Base-by-base conservation (phyloP, 2,797 vertebrate species). In the Cyprinodon diabolis region DNA sequence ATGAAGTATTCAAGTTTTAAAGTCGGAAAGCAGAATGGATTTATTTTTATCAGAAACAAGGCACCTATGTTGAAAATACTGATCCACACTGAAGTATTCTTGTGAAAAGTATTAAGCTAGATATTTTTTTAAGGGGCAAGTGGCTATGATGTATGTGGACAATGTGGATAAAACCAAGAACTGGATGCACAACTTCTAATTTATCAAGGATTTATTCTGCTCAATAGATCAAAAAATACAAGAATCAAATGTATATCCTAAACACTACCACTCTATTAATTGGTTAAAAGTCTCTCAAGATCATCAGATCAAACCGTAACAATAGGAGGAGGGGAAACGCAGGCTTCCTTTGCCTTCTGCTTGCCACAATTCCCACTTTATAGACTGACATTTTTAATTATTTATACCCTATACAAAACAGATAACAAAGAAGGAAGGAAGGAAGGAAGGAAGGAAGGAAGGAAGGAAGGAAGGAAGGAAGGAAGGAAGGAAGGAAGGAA, bases 1-100 rank as follows among this genome's bases (percentile, higher is more conserved):
- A 75, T 43, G 54, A 15, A 52, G 10, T 72, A 56, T 43, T 63
- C 30, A 43, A 43, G 15, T 67, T 67, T 58, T 30, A 66, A 30
- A 47, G 48, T n/a, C 7, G 23, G n/a, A 55, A 55, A 65, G 40
- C 40, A 65, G 62, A 65, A 63, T 19, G 37, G 60, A 43, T 63
- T 63, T 0, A 23, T 7, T 63, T 43, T 21, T 43, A 12, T 43
- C 11, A 65, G 62, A 45, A 43, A n/a, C 37, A n/a, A 40, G 17
- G 15, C 1, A 9, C 35, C 17, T 37, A 17, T 19, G 40, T 62
- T 19, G 40, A 9, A 21, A 37, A 5, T 40, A 62, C 37, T 40
- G 21, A 62, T 21, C 4, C 4, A 43, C 17, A 19, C 19, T 4
- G 17, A 17, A 17, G 49, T 51, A 25, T 62, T 67, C 9, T 51